Evolutionary conservation across 2,888 invertebrate genomes (phyloP).

Genomic region (Pycnomerus fuliginosus): DNA sequence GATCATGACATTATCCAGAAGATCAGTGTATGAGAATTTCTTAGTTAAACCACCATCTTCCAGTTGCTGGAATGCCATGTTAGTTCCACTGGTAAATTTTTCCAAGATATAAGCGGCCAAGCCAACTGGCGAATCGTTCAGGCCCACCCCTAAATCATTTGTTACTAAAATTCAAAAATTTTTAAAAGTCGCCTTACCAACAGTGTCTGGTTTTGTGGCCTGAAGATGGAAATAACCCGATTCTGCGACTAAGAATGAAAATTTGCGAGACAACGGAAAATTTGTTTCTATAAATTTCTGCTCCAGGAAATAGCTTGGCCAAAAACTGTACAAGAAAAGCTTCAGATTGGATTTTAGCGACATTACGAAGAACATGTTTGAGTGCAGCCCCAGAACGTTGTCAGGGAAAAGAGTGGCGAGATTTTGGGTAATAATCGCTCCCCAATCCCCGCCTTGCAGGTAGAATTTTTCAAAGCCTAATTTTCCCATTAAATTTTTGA

Average conservation of each 20-base stretch:
- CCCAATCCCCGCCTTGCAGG: constrained; percentile 84
- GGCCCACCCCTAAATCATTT: constrained; percentile 62
- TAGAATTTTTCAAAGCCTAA: constrained; percentile 67
- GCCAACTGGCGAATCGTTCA: constrained; percentile 79
- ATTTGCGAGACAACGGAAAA: constrained; percentile 56
- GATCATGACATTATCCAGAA: constrained; percentile 76
- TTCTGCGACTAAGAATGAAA: constrained; percentile 54
- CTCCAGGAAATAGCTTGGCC: constrained; percentile 56
- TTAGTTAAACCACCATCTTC: constrained; percentile 67
- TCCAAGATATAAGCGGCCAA: constrained; percentile 89
- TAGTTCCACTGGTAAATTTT: constrained; percentile 79
- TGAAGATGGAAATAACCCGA: constrained; percentile 74
- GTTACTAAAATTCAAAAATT: too few relatives aligned
- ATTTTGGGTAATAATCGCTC: constrained; percentile 61
- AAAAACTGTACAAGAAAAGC: constrained; percentile 53
- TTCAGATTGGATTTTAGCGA: constrained; percentile 46
- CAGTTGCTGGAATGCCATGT: constrained; percentile 52
- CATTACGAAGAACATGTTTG: constrained; percentile 60
- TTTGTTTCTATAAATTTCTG: constrained; percentile 54
- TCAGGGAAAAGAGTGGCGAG: constrained; percentile 66
- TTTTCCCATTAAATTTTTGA: constrained; percentile 70
- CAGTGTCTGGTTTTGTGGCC: constrained; percentile 85
- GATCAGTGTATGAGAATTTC: constrained; percentile 68
- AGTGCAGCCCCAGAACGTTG: constrained; percentile 58
- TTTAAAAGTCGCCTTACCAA: constrained; percentile 68